Percentiles rank a stretch among this genome's conserved stretches.
phyloP scores from a whole-genome alignment of 1,140 invertebrate genomes.

The Probaryconus sp. region DNA sequence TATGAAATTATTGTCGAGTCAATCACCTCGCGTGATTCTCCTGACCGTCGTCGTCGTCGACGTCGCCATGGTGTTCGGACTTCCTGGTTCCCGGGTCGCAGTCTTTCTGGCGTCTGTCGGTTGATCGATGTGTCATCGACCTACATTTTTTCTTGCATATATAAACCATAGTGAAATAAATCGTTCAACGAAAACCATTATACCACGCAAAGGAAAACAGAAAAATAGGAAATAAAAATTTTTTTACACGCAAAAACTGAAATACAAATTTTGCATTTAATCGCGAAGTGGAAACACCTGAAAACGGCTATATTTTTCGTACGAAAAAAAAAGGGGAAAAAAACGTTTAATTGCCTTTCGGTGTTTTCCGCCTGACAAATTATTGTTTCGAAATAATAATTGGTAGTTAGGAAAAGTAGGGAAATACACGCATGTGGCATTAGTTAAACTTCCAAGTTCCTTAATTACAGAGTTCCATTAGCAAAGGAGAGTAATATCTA shows the following conservation, averaged over 20 bases:
- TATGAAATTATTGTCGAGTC: conserved; percentile 15
- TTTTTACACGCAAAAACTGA: too few relatives aligned
- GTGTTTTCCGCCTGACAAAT: conserved; percentile 8
- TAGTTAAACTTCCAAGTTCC: conserved; percentile 27
- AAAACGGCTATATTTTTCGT: too few relatives aligned
- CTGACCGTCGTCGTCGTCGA: conserved; percentile 50
- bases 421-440: conserved; percentile 16
- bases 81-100: conserved; percentile 53
- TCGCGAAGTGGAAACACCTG: too few relatives aligned
- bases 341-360: background rate
- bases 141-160: conserved; percentile 50
- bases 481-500: conserved; percentile 13
- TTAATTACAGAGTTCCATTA: conserved; percentile 28
- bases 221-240: too few relatives aligned
- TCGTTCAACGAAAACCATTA: too few relatives aligned
- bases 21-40: conserved; percentile 56
- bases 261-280: too few relatives aligned
- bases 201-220: too few relatives aligned
- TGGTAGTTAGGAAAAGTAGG: background rate
- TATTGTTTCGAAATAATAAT: conserved; percentile 37
- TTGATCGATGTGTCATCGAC: conserved; percentile 69
- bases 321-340: too few relatives aligned
- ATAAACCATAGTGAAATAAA: too few relatives aligned
- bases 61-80: conserved; percentile 54
- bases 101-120: conserved; percentile 62